Conservation (phyloP, 2,113 vertebrate genomes). For the Halcyon malimbica region DNA sequence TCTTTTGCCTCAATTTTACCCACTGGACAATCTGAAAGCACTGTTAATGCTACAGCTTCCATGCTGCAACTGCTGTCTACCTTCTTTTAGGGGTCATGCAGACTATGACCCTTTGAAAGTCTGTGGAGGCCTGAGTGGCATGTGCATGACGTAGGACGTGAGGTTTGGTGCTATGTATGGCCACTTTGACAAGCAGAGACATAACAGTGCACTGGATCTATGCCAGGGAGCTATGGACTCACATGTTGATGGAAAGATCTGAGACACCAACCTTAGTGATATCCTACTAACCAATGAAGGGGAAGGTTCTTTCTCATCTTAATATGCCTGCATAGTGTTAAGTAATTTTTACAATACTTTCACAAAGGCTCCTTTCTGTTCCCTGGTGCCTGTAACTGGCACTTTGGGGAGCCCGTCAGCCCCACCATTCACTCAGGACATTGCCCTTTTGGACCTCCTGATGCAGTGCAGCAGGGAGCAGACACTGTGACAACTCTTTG, state of each 20-base stretch:
- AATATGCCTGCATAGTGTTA: background rate
- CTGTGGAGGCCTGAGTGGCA: background rate
- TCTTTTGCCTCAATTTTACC: background rate
- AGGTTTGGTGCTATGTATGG: background rate
- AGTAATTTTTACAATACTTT: background rate
- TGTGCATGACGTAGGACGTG: background rate
- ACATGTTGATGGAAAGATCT: background rate
- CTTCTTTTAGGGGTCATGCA: background rate
- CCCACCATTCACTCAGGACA: accelerated
- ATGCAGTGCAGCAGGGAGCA: background rate
- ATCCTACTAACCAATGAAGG: background rate
- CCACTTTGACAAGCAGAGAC: background rate
- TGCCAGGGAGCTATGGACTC: background rate
- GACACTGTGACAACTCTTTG: background rate
- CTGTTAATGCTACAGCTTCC: background rate
- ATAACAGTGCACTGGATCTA: background rate
- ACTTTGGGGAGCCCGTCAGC: background rate
- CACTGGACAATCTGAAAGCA: background rate
- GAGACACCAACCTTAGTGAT: background rate
- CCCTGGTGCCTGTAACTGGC: background rate
- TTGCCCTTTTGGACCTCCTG: background rate
- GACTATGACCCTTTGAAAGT: background rate
- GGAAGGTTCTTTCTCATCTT: background rate
- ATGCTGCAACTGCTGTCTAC: background rate
- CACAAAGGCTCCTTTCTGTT: background rate